Percentiles rank a stretch among this genome's conserved stretches.
Evolutionary conservation across 1,140 invertebrate species (phyloP).

Genomic region (Campodea augens): DNA sequence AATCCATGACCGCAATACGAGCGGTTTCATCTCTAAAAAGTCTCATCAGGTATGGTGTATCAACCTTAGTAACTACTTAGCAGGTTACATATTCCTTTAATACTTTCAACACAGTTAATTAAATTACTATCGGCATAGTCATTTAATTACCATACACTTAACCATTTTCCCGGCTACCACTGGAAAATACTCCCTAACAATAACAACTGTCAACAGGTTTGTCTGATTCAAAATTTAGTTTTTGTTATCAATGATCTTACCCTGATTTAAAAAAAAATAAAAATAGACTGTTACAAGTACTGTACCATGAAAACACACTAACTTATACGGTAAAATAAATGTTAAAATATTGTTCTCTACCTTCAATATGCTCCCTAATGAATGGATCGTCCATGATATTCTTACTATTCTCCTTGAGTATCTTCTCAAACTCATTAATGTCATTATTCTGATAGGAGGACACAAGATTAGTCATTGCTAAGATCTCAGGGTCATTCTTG

Average conservation of each 20-base stretch:
- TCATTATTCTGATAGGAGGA: constrained; percentile 98
- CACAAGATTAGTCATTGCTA: constrained; percentile 98
- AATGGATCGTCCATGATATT: constrained; percentile 99
- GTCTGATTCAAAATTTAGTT: too few species aligned
- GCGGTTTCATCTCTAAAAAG: too few species aligned
- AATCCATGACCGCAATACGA: too few species aligned
- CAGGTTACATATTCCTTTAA: too few species aligned
- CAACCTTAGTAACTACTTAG: too few species aligned
- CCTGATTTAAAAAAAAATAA: constrained; percentile 9
- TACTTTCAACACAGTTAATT: constrained; percentile 5
- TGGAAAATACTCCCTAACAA: too few species aligned
- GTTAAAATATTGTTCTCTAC: constrained; percentile 23
- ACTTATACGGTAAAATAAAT: background rate
- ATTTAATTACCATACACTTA: too few species aligned
- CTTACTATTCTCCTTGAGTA: constrained; percentile 82
- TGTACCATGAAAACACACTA: background rate
- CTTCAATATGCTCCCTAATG: constrained; percentile 96
- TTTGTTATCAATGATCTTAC: too few species aligned
- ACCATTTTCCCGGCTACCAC: too few species aligned
- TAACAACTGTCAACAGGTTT: too few species aligned
- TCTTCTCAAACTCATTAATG: constrained; percentile 95
- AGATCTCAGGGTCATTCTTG: constrained; percentile 97
- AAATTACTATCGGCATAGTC: too few species aligned
- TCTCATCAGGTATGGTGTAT: too few species aligned
- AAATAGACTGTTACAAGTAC: constrained; percentile 8